Base-by-base conservation (phyloP, 2,888 invertebrate species). In the Tipula unca region DNA sequence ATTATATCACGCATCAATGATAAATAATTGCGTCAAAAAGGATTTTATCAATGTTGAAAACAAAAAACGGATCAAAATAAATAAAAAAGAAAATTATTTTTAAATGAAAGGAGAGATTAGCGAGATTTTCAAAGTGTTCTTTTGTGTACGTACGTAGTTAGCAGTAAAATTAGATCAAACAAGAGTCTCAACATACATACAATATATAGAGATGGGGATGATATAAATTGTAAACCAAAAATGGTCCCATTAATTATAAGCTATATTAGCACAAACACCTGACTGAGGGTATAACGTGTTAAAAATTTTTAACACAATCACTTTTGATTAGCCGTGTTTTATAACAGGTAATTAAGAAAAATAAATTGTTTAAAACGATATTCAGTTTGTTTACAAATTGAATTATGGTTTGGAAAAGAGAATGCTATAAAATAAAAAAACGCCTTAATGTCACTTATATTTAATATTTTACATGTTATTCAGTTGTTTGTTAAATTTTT, bases 1-100 rank as follows among this genome's bases (percentile, higher is more conserved):
- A 86, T 87, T 87, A 86, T 87, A 86, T 87, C 87, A 87, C 86
- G 87, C 87, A 87, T 86, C 87, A 87, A 86, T 86, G 86, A 87
- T 86, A 86, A 86, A 87, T 87, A 87, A 87, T 87, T 87, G 86
- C 86, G 87, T 87, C 86, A 87, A 87, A 87, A 87, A 86, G 86
- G 85, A 83, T 69, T 69, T 69, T 69, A 10, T 69, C 25, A 69
- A 69, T 69, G 25, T 8, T 20, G 25, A 25, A 69, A 69, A 69
- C 69, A 69, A 69, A 25, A 69, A 69, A 69, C 69, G 69, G 69
- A 69, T 69, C 69, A 69, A 69, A 69, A 69, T 69, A 69, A 69
- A 69, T 69, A 25, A 69, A 69, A 69, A 69, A 69, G 69, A 69
- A 69, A 69, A 69, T 69, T 69, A 69, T 69, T 69, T 69, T 69